Evolutionary conservation across 2,888 invertebrate genomes (phyloP).

Genomic region (Meloe dianella): DNA sequence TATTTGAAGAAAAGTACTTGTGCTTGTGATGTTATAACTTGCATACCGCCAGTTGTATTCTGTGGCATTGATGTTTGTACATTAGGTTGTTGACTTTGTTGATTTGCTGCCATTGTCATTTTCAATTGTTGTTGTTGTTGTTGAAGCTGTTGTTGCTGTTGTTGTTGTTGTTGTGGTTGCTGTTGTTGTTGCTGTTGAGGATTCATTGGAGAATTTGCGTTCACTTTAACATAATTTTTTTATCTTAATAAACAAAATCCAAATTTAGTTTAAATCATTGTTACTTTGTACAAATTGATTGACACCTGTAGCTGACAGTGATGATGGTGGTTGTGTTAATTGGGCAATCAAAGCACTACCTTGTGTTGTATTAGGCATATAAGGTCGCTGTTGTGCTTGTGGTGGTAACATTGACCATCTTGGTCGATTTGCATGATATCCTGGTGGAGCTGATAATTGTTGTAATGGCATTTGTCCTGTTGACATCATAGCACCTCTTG

Average conservation of each 20-base stretch:
- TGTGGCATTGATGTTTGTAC: conserved; percentile 56
- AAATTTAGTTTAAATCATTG: conserved; percentile 36
- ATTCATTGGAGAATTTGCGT: conserved; percentile 47
- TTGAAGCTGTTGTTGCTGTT: conserved; percentile 53
- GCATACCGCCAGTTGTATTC: conserved; percentile 45
- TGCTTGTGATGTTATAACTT: conserved; percentile 51
- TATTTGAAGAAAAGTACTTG: conserved; percentile 44
- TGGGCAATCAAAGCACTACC: conserved; percentile 66
- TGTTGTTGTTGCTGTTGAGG: conserved; percentile 51
- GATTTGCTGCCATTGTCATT: conserved; percentile 41
- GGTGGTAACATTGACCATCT: conserved; percentile 69
- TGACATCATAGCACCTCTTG: conserved; percentile 45
- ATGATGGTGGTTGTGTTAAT: conserved; percentile 64
- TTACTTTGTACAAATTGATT: conserved; percentile 61
- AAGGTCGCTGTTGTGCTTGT: conserved; percentile 58
- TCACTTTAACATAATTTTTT: conserved; percentile 39
- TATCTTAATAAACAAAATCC: not conserved
- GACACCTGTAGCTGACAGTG: conserved; percentile 58
- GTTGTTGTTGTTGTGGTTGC: conserved; percentile 51
- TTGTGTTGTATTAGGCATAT: conserved; percentile 54
- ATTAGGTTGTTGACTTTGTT: conserved; percentile 44
- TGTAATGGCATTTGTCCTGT: conserved; percentile 35
- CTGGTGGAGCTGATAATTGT: conserved; percentile 28
- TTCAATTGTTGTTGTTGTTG: conserved; percentile 50
- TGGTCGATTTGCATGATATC: conserved; percentile 29